Evolutionary conservation across 64 coral and sea anemone species (phyloP), one percentile per base, ranked within the genome.

Genomic region (Porites australiensis): DNA sequence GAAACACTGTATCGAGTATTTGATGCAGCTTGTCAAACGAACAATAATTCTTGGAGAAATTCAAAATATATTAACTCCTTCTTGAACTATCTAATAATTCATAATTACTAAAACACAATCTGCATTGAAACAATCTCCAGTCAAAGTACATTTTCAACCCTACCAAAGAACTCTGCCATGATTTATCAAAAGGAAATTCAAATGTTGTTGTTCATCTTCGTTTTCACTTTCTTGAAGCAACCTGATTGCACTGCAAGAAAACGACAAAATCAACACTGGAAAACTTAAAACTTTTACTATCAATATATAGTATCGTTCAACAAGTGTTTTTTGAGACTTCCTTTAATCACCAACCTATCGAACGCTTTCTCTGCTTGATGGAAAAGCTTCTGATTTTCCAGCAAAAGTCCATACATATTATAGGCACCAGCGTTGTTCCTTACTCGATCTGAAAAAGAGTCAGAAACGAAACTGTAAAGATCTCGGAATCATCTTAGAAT

Each of bases 131-230:
- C 27, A 44, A 2, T 60, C 16, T 58, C n/a, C 16, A 77, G 67
- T 11, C 4, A n/a, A 61, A 53, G 37, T 18, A 57, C 4, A 57
- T 57, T 57, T 2, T 9, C 12, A 57, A 6, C 51, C 88, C 91
- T 91, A 98, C 97, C 97, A 75, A 64, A 98, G 59, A 2, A 94
- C 88, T 70, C 97, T 94, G 9, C 94, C 97, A 19, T 99, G 92
- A 62, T 99, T 99, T 70, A 90, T 82, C 43, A 77, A 48, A 2
- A 94, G 94, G 43, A 79, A 74, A 20, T 96, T 94, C 13, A 94
- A 77, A 71, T 82, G 83, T 13, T 83, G 77, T 46, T 70, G 22
- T 8, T 88, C 64, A 6, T 64, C 11, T 13, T 96, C 88, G 3
- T 6, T 63, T 23, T 5, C 76, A 58, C 15, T 58, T 77, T 93